These are phyloP conservation scores for Danaus plexippus DNA, from an alignment of 1,140 invertebrate species.

Conservation along the genomic window DNA sequence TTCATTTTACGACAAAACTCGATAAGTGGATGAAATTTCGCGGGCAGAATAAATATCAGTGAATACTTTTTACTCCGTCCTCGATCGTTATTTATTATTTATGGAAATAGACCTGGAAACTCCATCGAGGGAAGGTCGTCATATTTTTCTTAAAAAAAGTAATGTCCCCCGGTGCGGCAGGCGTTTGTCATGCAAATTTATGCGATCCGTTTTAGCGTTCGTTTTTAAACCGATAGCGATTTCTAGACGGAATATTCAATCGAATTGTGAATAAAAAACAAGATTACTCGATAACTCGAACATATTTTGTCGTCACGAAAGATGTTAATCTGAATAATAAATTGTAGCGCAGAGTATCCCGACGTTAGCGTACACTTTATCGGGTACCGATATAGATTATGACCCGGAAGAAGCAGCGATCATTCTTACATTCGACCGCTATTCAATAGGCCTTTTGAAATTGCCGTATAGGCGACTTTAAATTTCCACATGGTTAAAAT, in stretches of 20 bases:
- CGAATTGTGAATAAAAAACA: constrained; percentile 45
- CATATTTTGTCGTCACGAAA: constrained; percentile 50
- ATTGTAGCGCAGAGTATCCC: constrained; percentile 4
- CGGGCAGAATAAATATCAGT: constrained; percentile 60
- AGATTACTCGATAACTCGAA: constrained; percentile 36
- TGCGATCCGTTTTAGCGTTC: constrained; percentile 60
- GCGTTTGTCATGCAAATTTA: constrained; percentile 67
- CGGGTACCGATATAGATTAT: too few species aligned
- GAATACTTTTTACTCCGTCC: constrained; percentile 57
- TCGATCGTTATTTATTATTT: constrained; percentile 69
- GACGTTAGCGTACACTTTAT: too few species aligned
- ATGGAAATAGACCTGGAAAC: constrained; percentile 65
- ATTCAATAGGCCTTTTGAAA: too few species aligned
- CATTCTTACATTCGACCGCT: too few species aligned
- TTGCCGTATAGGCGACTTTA: too few species aligned
- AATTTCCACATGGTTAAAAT: too few species aligned
- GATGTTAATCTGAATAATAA: constrained; percentile 25
- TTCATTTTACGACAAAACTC: constrained; percentile 31
- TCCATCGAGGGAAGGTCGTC: constrained; percentile 58
- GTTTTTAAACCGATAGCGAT: constrained; percentile 59
- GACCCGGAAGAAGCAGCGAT: too few species aligned
- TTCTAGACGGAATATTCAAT: constrained; percentile 60
- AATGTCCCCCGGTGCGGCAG: constrained; percentile 47
- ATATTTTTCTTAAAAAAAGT: constrained; percentile 67
- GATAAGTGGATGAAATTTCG: constrained; percentile 64